Percentiles rank a stretch among this genome's conserved stretches.
These are phyloP conservation scores for Panopea generosa DNA, from an alignment of 2,888 invertebrate species.

Conservation along the genomic window DNA sequence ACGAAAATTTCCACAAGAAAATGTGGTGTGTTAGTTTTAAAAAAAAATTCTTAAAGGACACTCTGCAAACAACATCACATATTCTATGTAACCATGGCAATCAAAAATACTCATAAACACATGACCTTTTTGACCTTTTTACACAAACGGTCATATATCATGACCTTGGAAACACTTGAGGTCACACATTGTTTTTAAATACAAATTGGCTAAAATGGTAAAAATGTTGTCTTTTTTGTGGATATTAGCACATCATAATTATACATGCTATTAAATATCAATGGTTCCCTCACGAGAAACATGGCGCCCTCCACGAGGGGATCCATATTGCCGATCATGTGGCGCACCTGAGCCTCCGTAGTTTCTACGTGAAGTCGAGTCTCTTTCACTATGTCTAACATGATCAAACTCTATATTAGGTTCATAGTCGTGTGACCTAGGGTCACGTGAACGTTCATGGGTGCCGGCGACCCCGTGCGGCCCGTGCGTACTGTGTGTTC, in stretches of 20 bases:
- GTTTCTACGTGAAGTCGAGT: constrained; percentile 52
- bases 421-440: constrained; percentile 62
- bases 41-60: no score
- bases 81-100: no score
- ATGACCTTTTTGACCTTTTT: background rate
- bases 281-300: constrained; percentile 60
- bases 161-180: constrained; percentile 3
- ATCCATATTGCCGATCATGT: constrained; percentile 59
- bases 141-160: background rate
- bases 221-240: background rate
- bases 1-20: background rate
- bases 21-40: background rate
- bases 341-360: constrained; percentile 57
- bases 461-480: constrained; percentile 27
- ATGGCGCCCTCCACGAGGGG: constrained; percentile 44
- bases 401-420: constrained; percentile 62
- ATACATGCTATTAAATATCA: constrained; percentile 48
- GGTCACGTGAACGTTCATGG: constrained; percentile 52
- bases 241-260: background rate
- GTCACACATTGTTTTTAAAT: constrained; percentile 7
- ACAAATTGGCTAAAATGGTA: constrained; percentile 21
- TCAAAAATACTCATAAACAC: no score
- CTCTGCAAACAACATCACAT: no score
- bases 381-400: constrained; percentile 50
- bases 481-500: constrained; percentile 45